A percentile compares a stretch with the other conserved stretches of the same genome.
Conservation (phyloP, 2,797 vertebrate genomes). For the Lemur catta region DNA sequence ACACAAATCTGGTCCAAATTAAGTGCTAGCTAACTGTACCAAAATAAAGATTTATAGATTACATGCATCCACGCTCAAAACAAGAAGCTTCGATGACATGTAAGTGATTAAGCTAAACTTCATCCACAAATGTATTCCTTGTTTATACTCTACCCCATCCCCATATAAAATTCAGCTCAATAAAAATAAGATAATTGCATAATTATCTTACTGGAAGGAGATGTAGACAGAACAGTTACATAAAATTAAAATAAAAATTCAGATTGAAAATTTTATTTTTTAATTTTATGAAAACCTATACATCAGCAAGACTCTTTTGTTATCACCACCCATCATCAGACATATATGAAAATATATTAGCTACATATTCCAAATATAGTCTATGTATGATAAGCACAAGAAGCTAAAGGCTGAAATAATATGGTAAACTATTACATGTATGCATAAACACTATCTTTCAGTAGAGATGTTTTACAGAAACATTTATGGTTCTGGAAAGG, state of each 20-base stretch:
- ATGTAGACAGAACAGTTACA: background rate
- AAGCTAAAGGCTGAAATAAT: background rate
- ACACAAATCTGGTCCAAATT: background rate
- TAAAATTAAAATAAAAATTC: background rate
- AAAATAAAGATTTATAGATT: constrained; percentile 38
- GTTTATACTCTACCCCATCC: background rate
- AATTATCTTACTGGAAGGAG: background rate
- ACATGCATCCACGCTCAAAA: background rate
- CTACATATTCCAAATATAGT: background rate
- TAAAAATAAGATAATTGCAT: background rate
- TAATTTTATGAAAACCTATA: background rate
- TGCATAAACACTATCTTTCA: background rate
- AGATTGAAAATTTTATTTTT: background rate
- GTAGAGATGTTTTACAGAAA: background rate
- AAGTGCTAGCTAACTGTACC: background rate
- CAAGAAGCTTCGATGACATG: background rate
- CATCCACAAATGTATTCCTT: background rate
- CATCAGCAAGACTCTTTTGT: background rate
- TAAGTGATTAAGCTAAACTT: background rate
- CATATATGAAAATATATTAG: background rate
- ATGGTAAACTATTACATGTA: background rate
- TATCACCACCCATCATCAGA: background rate
- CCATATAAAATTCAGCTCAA: background rate
- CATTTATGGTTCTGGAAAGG: background rate
- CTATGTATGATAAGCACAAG: background rate